A percentile compares a stretch with the other conserved stretches of the same genome.
phyloP scores from a whole-genome alignment of 2,113 vertebrate genomes.

The Pedionomus torquatus region DNA sequence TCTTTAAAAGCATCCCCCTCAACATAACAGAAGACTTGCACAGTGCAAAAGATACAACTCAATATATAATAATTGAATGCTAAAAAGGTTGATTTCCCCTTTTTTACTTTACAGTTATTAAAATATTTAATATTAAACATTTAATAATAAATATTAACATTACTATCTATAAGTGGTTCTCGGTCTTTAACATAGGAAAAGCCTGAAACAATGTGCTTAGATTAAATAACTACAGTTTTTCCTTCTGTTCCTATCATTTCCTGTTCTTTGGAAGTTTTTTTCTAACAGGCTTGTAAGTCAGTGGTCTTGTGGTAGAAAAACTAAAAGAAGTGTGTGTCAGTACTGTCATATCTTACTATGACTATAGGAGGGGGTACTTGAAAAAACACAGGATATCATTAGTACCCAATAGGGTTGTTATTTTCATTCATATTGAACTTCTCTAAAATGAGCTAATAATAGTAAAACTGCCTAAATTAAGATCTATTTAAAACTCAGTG shows the following conservation, averaged over 20 bases:
- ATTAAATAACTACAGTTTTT: background rate
- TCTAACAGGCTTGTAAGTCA: background rate
- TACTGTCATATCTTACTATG: background rate
- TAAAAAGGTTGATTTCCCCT: background rate
- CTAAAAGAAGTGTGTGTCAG: background rate
- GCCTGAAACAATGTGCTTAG: background rate
- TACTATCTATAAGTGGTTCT: background rate
- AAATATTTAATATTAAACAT: too few relatives aligned
- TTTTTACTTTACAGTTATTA: background rate
- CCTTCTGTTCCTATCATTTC: background rate
- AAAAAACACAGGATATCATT: background rate
- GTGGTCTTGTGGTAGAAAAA: background rate
- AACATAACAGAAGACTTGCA: background rate
- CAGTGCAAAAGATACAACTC: background rate
- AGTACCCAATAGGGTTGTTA: background rate
- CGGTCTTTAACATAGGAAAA: background rate
- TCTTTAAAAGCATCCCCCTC: background rate
- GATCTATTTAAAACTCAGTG: background rate
- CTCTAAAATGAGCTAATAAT: background rate
- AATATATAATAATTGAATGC: background rate
- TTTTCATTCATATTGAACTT: background rate
- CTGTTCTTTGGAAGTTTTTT: background rate
- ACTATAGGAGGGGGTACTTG: background rate
- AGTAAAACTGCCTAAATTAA: background rate
- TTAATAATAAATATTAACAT: too few relatives aligned